Evolutionary conservation across 2,113 vertebrate species (phyloP).

Genomic region (Phalacrocorax pelagicus): DNA sequence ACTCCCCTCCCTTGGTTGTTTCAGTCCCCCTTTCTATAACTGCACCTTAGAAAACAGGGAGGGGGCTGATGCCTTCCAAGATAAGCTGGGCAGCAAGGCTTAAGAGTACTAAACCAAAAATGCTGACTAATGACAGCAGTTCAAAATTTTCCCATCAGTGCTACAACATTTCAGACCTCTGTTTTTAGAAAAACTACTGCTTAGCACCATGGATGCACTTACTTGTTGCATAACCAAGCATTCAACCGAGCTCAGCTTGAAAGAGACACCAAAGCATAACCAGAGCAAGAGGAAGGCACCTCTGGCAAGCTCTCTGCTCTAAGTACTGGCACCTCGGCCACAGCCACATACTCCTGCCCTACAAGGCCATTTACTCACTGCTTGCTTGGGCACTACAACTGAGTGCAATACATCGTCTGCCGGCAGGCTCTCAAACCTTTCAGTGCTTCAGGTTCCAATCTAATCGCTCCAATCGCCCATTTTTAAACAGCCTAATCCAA

Average conservation of each 20-base stretch:
- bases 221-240: neutral
- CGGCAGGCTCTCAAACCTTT: rapidly evolving
- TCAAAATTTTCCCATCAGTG: neutral
- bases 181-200: neutral
- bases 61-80: neutral
- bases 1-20: neutral
- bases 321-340: rapidly evolving
- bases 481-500: neutral
- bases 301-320: neutral
- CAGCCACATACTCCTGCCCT: neutral
- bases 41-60: neutral
- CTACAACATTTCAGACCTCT: neutral
- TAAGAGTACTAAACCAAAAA: neutral
- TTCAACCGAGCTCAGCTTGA: neutral
- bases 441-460: neutral
- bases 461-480: neutral
- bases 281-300: neutral
- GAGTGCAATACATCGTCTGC: rapidly evolving
- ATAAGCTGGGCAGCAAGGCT: neutral
- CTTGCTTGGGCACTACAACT: rapidly evolving
- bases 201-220: neutral
- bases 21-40: neutral
- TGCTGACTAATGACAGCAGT: neutral
- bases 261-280: neutral
- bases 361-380: neutral